phyloP scores from a whole-genome alignment of 2,113 vertebrate genomes.

The Pontoporia blainvillei region DNA sequence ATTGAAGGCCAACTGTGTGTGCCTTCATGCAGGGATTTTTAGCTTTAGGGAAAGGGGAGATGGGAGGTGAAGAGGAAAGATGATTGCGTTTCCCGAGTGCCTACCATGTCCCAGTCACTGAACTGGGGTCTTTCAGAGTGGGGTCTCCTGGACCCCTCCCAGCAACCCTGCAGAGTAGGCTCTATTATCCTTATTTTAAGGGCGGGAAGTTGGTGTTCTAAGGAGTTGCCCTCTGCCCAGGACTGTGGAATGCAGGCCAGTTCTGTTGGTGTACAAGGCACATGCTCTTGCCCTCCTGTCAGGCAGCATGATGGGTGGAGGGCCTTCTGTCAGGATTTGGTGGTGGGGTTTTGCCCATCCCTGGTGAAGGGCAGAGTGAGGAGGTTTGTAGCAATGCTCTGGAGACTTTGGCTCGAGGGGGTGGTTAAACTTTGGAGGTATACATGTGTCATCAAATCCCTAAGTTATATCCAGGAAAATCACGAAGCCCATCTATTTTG shows the following conservation, averaged over 20 bases:
- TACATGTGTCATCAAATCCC: not conserved
- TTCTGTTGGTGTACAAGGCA: not conserved
- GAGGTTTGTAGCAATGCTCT: not conserved
- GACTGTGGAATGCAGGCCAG: not conserved
- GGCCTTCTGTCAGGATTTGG: not conserved
- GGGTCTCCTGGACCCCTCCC: not conserved
- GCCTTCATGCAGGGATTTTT: not conserved
- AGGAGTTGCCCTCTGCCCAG: not conserved
- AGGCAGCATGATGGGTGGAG: not conserved
- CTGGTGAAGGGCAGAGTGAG: not conserved
- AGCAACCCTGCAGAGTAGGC: not conserved
- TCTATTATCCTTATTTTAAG: not conserved
- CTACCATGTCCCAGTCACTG: not conserved
- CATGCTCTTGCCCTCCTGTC: not conserved
- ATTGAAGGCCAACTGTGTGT: not conserved
- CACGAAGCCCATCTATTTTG: not conserved
- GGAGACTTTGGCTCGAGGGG: not conserved
- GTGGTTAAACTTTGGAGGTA: not conserved
- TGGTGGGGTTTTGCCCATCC: not conserved
- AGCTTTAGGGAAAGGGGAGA: not conserved
- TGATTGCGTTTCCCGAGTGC: not conserved
- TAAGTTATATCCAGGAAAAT: not conserved
- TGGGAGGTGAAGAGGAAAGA: not conserved
- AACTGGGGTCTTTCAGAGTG: not conserved
- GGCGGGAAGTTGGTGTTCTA: not conserved